These are phyloP conservation scores for Stomatorhinus ivindoensis DNA, from an alignment of 2,113 vertebrate genomes.

Conservation along the genomic window DNA sequence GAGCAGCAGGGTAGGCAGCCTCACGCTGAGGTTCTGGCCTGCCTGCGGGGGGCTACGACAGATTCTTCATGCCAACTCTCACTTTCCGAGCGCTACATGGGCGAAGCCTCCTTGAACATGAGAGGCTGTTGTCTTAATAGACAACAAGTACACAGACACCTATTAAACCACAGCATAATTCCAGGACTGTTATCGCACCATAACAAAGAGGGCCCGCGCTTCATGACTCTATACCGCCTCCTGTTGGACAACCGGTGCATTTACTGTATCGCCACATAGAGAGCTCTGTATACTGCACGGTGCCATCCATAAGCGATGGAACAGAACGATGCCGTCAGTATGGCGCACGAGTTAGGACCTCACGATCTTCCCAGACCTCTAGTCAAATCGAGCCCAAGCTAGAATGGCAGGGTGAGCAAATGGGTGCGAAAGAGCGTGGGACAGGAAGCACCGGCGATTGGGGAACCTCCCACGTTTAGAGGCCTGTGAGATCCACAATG, in stretches of 20 bases:
- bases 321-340: neutral
- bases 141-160: neutral
- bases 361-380: neutral
- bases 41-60: neutral
- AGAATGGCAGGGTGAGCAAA: neutral
- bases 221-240: neutral
- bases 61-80: neutral
- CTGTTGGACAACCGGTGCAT: neutral
- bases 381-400: neutral
- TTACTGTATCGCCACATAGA: neutral
- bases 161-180: neutral
- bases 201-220: neutral
- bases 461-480: constrained; percentile 50
- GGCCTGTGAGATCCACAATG: constrained; percentile 90
- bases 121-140: neutral
- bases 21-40: neutral
- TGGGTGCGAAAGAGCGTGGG: neutral
- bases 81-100: neutral
- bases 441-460: neutral
- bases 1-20: neutral
- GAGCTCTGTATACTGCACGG: neutral
- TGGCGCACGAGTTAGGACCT: neutral
- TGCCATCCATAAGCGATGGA: neutral
- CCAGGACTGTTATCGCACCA: neutral
- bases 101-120: neutral